A percentile compares a stretch with the other conserved stretches of the same genome.
Evolutionary conservation across 2,113 vertebrate species (phyloP).

Genomic region (Coreoperca whiteheadi): DNA sequence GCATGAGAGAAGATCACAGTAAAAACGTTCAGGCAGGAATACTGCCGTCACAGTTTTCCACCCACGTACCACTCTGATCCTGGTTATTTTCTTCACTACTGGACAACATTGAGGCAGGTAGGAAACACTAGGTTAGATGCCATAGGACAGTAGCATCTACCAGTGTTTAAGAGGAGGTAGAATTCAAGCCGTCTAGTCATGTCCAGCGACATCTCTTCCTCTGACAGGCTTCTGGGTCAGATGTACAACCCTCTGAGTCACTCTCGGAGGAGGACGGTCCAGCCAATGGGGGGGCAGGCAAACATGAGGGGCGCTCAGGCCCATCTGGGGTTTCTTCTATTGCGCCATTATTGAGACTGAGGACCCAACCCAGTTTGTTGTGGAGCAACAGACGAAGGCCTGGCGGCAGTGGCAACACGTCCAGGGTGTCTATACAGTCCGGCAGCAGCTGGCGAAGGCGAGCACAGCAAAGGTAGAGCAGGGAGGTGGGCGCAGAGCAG

Average conservation of each 20-base stretch:
- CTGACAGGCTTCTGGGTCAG: slow-evolving; percentile 88
- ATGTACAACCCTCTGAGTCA: slow-evolving; percentile 86
- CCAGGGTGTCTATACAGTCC: slow-evolving; percentile 88
- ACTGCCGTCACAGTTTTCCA: slow-evolving; percentile 24
- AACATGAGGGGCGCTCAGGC: slow-evolving; percentile 48
- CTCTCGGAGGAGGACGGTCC: slow-evolving; percentile 83
- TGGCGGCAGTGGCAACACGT: slow-evolving; percentile 92
- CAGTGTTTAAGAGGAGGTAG: slow-evolving; percentile 47
- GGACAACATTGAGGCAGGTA: slow-evolving; percentile 36
- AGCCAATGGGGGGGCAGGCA: slow-evolving; percentile 56
- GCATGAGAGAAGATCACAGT: slow-evolving; percentile 62
- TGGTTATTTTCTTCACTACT: slow-evolving; percentile 15
- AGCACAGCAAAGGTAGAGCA: slow-evolving; percentile 96
- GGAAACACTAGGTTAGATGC: slow-evolving; percentile 32
- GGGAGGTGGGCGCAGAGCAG: slow-evolving; percentile 91
- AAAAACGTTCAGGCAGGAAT: slow-evolving; percentile 37
- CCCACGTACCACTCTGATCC: slow-evolving; percentile 8
- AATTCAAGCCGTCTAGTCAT: slow-evolving; percentile 68
- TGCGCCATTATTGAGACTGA: slow-evolving; percentile 87
- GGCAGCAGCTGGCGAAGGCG: slow-evolving; percentile 96
- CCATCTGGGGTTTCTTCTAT: slow-evolving; percentile 59
- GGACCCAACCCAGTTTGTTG: slow-evolving; percentile 97
- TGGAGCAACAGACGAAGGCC: slow-evolving; percentile 95
- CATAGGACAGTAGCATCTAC: slow-evolving; percentile 24
- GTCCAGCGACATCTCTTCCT: slow-evolving; percentile 96